These are phyloP conservation scores for Thaumatotibia leucotreta DNA, from an alignment of 1,140 invertebrate species.

Conservation along the genomic window DNA sequence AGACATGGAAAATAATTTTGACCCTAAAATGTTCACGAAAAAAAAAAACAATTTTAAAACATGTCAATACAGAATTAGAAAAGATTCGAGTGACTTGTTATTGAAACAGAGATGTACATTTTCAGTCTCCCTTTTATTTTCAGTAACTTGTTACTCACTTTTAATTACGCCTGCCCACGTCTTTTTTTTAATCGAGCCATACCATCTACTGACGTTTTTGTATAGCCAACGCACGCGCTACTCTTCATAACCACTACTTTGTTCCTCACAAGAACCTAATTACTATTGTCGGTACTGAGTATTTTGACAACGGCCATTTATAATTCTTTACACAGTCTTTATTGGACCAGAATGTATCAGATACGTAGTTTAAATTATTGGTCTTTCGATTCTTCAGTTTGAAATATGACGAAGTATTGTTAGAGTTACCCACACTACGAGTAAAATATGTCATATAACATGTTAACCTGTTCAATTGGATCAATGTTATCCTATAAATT, in stretches of 20 bases:
- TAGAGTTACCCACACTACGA: too few relatives aligned
- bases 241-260: constrained; percentile 43
- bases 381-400: neutral
- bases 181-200: constrained; percentile 35
- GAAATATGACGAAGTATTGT: neutral
- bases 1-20: too few relatives aligned
- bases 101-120: too few relatives aligned
- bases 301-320: constrained; percentile 73
- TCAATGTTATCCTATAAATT: too few relatives aligned
- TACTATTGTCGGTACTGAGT: constrained; percentile 68
- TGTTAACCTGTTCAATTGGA: too few relatives aligned
- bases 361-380: neutral
- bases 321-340: constrained; percentile 42
- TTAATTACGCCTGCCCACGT: constrained; percentile 1
- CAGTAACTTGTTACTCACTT: neutral
- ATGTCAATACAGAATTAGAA: too few relatives aligned
- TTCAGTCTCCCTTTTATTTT: too few relatives aligned
- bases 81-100: too few relatives aligned
- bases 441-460: too few relatives aligned
- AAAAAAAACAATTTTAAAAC: too few relatives aligned
- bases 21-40: too few relatives aligned
- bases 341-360: constrained; percentile 28
- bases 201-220: constrained; percentile 60
- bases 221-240: constrained; percentile 58
- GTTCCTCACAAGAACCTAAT: constrained; percentile 69